These are phyloP conservation scores for Tyrannus savana DNA, from an alignment of 2,113 vertebrate genomes.

Conservation along the genomic window DNA sequence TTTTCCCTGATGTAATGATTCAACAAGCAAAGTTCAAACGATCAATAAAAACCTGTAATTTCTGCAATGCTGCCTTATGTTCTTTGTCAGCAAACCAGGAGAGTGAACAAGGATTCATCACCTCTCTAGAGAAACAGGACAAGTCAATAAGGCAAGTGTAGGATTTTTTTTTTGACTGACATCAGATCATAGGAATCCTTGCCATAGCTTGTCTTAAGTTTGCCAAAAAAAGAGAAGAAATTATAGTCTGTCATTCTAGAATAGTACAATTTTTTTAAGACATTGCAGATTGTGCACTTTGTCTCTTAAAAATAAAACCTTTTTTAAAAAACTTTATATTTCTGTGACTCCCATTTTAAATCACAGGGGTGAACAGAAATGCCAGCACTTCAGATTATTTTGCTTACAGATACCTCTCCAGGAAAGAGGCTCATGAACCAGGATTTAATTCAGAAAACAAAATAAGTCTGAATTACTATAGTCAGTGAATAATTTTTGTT, in stretches of 20 bases:
- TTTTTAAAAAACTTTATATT: neutral
- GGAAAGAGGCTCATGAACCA: neutral
- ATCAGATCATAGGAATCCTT: neutral
- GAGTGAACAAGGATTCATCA: neutral
- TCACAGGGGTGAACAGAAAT: neutral
- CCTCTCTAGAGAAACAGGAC: neutral
- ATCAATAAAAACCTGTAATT: neutral
- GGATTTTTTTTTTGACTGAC: neutral
- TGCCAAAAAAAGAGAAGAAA: neutral
- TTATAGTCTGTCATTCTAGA: neutral
- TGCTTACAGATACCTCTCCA: neutral
- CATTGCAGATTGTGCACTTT: neutral
- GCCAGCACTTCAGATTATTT: neutral
- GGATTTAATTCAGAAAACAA: neutral
- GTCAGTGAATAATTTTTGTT: neutral
- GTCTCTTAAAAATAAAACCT: neutral
- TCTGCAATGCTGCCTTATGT: neutral
- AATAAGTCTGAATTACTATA: conserved; percentile 6
- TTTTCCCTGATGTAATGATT: conserved; percentile 6
- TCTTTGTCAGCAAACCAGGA: conserved; percentile 3
- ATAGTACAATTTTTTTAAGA: neutral
- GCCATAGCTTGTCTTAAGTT: neutral
- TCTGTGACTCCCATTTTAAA: neutral
- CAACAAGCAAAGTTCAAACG: conserved; percentile 22
- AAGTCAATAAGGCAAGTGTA: neutral